phyloP scores from a whole-genome alignment of 2,888 invertebrate genomes.

The Luffia ferchaultella region DNA sequence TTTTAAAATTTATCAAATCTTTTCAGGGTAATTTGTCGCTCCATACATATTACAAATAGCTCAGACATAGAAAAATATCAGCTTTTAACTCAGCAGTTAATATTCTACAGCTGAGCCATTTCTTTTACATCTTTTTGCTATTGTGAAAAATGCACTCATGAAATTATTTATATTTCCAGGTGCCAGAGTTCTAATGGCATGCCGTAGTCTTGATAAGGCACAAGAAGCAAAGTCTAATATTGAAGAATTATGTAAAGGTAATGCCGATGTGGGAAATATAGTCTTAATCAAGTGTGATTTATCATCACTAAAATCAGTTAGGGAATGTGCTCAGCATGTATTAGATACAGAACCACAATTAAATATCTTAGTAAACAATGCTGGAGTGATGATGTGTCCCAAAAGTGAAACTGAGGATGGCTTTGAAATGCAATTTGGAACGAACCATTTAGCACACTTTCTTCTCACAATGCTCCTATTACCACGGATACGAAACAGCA shows the following conservation, averaged over 20 bases:
- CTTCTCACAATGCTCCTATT: slow-evolving; percentile 57
- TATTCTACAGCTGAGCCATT: too few species aligned
- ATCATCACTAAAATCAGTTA: slow-evolving; percentile 35
- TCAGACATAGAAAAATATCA: too few species aligned
- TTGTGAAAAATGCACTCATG: too few species aligned
- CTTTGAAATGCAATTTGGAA: slow-evolving; percentile 65
- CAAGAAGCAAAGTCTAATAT: slow-evolving; percentile 25
- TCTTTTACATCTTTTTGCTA: too few species aligned
- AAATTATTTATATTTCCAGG: too few species aligned
- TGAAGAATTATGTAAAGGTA: slow-evolving; percentile 20
- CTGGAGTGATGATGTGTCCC: slow-evolving; percentile 66
- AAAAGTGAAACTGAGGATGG: slow-evolving; percentile 60
- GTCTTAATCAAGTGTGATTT: slow-evolving; percentile 35
- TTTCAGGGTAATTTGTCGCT: too few species aligned
- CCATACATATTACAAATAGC: too few species aligned
- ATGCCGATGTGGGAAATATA: slow-evolving; percentile 29
- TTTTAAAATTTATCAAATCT: too few species aligned
- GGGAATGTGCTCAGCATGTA: slow-evolving; percentile 37
- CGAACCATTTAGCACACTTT: slow-evolving; percentile 67
- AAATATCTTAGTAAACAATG: slow-evolving; percentile 51
- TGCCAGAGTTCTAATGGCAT: slow-evolving; percentile 66
- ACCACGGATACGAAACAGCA: slow-evolving; percentile 51
- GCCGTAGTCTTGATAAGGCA: slow-evolving; percentile 54
- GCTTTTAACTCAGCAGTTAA: too few species aligned
- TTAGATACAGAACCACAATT: slow-evolving; percentile 32